Conservation (phyloP, 2,113 vertebrate genomes). For the Gasterosteus aculeatus region DNA sequence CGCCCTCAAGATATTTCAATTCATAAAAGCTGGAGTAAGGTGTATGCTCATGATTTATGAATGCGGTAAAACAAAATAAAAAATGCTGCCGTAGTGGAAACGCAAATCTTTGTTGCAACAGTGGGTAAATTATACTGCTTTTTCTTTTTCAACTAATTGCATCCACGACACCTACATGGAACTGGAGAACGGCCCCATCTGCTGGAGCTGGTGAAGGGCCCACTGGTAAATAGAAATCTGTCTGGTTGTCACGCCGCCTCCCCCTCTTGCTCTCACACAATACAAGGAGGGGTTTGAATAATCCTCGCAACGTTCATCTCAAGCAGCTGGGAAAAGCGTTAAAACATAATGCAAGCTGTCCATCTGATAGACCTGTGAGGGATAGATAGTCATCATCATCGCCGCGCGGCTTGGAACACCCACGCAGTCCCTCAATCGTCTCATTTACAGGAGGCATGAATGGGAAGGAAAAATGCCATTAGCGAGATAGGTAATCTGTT, state of each 20-base stretch:
- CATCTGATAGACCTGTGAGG: constrained; percentile 71
- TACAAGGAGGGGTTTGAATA: constrained; percentile 52
- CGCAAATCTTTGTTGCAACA: constrained; percentile 8
- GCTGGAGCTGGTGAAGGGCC: constrained; percentile 44
- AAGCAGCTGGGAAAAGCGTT: constrained; percentile 61
- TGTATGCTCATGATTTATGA: constrained; percentile 43
- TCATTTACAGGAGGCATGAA: constrained; percentile 70
- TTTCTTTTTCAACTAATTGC: not conserved
- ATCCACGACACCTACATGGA: constrained; percentile 25
- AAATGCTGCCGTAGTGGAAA: constrained; percentile 27
- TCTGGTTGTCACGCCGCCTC: constrained; percentile 39
- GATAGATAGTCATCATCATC: constrained; percentile 70
- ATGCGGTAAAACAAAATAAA: constrained; percentile 21
- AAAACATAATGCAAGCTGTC: constrained; percentile 66
- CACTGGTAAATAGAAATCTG: constrained; percentile 49
- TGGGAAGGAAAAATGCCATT: constrained; percentile 76
- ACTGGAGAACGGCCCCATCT: constrained; percentile 36
- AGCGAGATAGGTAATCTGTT: constrained; percentile 76
- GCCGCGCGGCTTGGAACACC: constrained; percentile 63
- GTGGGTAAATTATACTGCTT: not conserved
- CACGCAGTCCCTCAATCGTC: constrained; percentile 65
- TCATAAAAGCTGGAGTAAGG: constrained; percentile 27
- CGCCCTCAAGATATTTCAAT: constrained; percentile 24
- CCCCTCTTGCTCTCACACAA: constrained; percentile 52
- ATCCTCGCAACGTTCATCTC: constrained; percentile 59